These are phyloP conservation scores for Synergus laeviventris DNA, from an alignment of 2,888 invertebrate species.

Conservation along the genomic window DNA sequence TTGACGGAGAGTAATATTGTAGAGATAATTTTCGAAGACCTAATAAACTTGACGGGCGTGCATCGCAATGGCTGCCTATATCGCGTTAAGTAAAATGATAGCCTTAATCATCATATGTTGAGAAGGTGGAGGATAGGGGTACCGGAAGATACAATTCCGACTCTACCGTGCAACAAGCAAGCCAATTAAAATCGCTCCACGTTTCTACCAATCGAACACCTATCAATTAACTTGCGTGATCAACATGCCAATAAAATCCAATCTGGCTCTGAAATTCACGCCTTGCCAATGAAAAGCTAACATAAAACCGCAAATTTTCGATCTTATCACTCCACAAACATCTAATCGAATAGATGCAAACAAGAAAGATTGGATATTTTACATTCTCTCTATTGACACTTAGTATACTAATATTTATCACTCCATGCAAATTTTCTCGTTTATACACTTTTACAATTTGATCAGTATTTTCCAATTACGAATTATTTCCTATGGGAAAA, in stretches of 20 bases:
- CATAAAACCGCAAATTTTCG: constrained; percentile 31
- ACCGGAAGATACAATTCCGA: constrained; percentile 32
- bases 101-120: not conserved
- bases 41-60: constrained; percentile 10
- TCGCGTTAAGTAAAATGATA: not conserved
- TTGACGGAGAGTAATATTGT: constrained; percentile 21
- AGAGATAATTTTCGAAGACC: constrained; percentile 32
- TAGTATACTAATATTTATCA: constrained; percentile 7
- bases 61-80: not conserved
- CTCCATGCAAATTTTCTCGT: constrained; percentile 5
- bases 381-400: not conserved
- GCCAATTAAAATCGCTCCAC: constrained; percentile 28
- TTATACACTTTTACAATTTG: constrained; percentile 8
- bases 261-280: constrained; percentile 17
- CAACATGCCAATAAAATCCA: constrained; percentile 35
- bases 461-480: constrained; percentile 3
- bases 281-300: constrained; percentile 6
- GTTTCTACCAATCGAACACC: constrained; percentile 27
- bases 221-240: constrained; percentile 33
- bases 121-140: constrained; percentile 11
- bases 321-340: not conserved
- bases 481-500: not conserved
- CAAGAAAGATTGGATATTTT: not conserved
- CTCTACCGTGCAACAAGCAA: constrained; percentile 1
- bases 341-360: not conserved